Percentiles rank a stretch among this genome's conserved stretches.
These are phyloP conservation scores for Actias luna DNA, from an alignment of 2,888 invertebrate genomes.

Conservation along the genomic window DNA sequence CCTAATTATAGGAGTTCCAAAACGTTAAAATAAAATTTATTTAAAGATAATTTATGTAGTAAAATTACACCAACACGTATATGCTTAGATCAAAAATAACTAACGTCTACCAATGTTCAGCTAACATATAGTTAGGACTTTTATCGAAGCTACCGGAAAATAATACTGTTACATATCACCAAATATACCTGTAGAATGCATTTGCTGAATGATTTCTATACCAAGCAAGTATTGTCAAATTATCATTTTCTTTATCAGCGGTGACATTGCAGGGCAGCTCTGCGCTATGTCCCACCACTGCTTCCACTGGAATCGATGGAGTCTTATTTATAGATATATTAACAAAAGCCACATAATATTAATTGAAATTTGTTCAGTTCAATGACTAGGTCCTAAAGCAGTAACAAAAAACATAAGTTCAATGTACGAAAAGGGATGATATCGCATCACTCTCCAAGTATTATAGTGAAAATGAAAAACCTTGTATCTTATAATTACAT, in stretches of 20 bases:
- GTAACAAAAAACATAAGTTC: no score
- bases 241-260: conserved; percentile 56
- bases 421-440: no score
- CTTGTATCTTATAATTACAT: no score
- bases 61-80: no score
- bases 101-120: no score
- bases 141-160: background rate
- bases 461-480: no score
- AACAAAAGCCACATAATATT: no score
- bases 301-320: conserved; percentile 50
- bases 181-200: conserved; percentile 71
- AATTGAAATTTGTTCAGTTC: no score
- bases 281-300: conserved; percentile 59
- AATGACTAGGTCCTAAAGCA: background rate
- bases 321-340: background rate
- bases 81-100: no score
- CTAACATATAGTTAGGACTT: no score
- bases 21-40: background rate
- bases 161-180: background rate
- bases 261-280: conserved; percentile 70
- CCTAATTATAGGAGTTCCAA: no score
- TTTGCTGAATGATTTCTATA: conserved; percentile 60
- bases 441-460: no score
- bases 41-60: background rate
- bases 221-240: conserved; percentile 66